Evolutionary conservation across 2,113 vertebrate species (phyloP), one percentile per base, ranked within the genome.

Genomic region (Protobothrops flavoviridis): DNA sequence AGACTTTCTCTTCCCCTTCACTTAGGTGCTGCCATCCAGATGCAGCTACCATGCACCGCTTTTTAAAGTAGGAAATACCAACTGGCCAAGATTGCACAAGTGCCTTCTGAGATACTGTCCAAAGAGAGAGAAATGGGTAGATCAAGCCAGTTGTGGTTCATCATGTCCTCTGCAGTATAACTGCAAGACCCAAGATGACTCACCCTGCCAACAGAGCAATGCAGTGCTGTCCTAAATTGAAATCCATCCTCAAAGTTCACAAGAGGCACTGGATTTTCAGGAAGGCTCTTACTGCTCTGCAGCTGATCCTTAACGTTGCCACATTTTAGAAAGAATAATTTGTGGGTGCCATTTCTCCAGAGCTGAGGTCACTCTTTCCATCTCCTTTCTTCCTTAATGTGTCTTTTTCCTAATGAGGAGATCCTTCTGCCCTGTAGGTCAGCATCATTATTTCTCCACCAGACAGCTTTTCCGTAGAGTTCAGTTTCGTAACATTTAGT

Each of bases 381-480:
- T 74, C 85, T 0, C 13, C 57, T 45, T 81, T 94, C 87, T 74
- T 81, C 89, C 1, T 91, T 87, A 81, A 29, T 26, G 93, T 86
- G 96, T 95, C 88, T 93, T 89, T 74, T 95, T 94, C 86, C 64
- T 93, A 92, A 1, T 2, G 3, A 91, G 0, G 0, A 1, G 69
- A 74, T 87, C 90, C 92, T 94, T 91, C 88, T 85, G 92, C 53
- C 50, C 93, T 17, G 29, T 92, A 91, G 96, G 53, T 91, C 64
- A 95, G 39, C 93, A 57, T 64, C 57, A 89, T 52, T 93, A 91
- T 91, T 95, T 95, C 91, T 92, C 94, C 13, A 86, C 95, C 59
- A 48, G 74, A 57, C 3, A 11, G 9, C 39, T 85, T 43, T 52
- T 8, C 20, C 29, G 9, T 53, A 90, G 91, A 93, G n/a, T 29